Evolutionary conservation across 2,888 invertebrate genomes (phyloP).

Genomic region (Panopea generosa): DNA sequence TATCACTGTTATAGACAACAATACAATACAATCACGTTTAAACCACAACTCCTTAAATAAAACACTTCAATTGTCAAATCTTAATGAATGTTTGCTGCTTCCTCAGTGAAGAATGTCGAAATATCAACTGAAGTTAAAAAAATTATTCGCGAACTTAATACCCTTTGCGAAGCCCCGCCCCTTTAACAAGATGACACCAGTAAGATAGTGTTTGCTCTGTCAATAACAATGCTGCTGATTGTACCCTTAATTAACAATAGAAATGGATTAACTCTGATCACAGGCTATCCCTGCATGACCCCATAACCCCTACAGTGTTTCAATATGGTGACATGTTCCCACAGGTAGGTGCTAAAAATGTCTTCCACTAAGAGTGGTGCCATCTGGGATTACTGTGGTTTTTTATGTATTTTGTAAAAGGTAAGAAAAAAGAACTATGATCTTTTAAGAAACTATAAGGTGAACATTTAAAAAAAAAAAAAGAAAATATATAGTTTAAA

Average conservation of each 20-base stretch:
- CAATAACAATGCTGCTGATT: conserved; percentile 42
- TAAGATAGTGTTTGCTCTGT: conserved; percentile 25
- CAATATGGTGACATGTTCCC: conserved; percentile 37
- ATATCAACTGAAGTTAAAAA: too few relatives aligned
- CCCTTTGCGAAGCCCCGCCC: conserved; percentile 44
- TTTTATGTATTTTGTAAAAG: too few relatives aligned
- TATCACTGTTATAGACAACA: too few relatives aligned
- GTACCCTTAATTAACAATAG: conserved; percentile 51
- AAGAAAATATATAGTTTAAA: too few relatives aligned
- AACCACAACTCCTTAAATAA: too few relatives aligned
- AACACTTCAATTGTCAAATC: too few relatives aligned
- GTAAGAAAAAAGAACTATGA: too few relatives aligned
- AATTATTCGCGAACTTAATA: conserved; percentile 40
- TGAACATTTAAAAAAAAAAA: too few relatives aligned
- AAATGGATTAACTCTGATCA: conserved; percentile 55
- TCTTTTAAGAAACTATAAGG: too few relatives aligned
- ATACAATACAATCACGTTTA: too few relatives aligned
- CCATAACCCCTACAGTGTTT: conserved; percentile 20
- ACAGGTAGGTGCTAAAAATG: conserved; percentile 37
- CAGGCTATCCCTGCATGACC: conserved; percentile 44
- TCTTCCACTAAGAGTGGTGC: conserved; percentile 16
- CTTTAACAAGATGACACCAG: conserved; percentile 45
- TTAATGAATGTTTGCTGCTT: too few relatives aligned
- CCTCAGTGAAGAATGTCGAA: too few relatives aligned
- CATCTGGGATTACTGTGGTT: not conserved